Evolutionary conservation across 2,113 vertebrate genomes (phyloP).

Genomic region (Mungos mungo): DNA sequence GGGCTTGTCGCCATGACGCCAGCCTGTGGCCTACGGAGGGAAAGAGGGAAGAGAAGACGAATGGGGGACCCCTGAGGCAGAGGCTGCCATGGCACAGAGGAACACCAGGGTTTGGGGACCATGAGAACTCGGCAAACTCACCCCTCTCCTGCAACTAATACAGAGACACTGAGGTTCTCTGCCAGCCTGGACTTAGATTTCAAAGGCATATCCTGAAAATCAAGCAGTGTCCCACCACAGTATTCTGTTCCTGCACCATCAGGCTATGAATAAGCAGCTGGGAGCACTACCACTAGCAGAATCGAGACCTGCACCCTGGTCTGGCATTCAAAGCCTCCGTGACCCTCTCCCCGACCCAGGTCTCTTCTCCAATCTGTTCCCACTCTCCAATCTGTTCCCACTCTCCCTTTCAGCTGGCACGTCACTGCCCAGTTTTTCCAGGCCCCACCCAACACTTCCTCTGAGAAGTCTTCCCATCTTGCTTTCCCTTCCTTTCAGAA

Average conservation of each 20-base stretch:
- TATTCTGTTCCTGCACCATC: not conserved
- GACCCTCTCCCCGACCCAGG: not conserved
- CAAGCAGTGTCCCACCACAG: not conserved
- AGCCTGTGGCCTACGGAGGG: accelerated
- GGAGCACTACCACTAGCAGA: not conserved
- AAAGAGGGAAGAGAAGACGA: not conserved
- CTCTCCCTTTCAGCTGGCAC: not conserved
- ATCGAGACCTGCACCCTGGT: not conserved
- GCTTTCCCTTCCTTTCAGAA: not conserved
- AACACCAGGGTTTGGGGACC: too few relatives aligned
- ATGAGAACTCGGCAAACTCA: not conserved
- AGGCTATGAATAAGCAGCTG: not conserved
- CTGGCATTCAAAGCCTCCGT: not conserved
- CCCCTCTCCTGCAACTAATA: not conserved
- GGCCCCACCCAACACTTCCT: not conserved
- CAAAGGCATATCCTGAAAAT: not conserved
- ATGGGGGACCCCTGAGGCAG: not conserved
- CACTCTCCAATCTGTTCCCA: not conserved
- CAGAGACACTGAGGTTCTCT: not conserved
- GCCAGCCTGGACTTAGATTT: not conserved
- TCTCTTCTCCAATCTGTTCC: not conserved
- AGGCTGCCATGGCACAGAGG: not conserved
- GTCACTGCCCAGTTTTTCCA: not conserved
- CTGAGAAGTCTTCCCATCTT: not conserved
- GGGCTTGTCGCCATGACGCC: not conserved